These are phyloP conservation scores for Thamnophis elegans DNA, from an alignment of 2,797 vertebrate genomes.

Conservation along the genomic window DNA sequence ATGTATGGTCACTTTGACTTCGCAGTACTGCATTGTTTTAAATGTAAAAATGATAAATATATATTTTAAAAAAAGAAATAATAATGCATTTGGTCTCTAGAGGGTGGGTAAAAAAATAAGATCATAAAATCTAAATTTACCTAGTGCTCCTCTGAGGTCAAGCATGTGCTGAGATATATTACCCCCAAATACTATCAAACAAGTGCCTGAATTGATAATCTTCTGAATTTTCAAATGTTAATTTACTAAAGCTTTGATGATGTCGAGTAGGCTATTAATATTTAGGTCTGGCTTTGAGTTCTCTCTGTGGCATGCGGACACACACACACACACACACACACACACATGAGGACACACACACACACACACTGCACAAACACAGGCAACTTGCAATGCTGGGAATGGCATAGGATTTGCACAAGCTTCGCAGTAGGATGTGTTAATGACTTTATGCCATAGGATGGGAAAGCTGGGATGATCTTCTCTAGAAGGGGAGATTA, in stretches of 20 bases:
- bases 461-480: background rate
- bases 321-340: too few relatives aligned
- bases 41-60: too few relatives aligned
- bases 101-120: too few relatives aligned
- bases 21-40: too few relatives aligned
- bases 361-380: background rate
- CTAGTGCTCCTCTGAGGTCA: too few relatives aligned
- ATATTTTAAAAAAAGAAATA: too few relatives aligned
- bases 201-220: background rate
- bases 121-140: too few relatives aligned
- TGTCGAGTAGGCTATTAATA: background rate
- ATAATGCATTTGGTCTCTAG: background rate
- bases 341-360: too few relatives aligned
- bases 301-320: background rate
- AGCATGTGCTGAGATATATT: background rate
- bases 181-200: background rate
- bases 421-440: background rate
- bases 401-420: background rate
- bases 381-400: background rate
- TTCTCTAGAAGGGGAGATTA: background rate
- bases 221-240: background rate
- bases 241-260: background rate
- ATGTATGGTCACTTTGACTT: too few relatives aligned
- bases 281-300: background rate
- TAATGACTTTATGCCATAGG: background rate